Evolutionary conservation across 2,113 vertebrate species (phyloP).

Genomic region (Callithrix jacchus): DNA sequence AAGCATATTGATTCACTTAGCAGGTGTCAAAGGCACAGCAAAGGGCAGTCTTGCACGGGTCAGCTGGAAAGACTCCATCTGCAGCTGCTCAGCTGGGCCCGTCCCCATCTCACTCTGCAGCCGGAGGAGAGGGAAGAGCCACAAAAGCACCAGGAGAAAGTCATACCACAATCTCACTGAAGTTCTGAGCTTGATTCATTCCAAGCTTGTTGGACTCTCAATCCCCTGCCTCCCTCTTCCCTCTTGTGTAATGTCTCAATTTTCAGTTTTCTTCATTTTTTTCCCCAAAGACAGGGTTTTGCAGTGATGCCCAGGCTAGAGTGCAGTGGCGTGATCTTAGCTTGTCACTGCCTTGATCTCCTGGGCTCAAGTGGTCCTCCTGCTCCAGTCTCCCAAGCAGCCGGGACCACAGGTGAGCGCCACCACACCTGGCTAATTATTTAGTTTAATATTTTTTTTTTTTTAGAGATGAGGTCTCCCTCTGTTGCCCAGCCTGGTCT

Average conservation of each 20-base stretch:
- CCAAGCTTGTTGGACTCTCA: background rate
- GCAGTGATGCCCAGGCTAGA: no score
- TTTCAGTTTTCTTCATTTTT: background rate
- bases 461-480: no score
- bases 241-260: background rate
- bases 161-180: background rate
- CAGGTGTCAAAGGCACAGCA: background rate
- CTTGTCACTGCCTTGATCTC: no score
- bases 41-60: background rate
- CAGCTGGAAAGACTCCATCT: background rate
- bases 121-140: background rate
- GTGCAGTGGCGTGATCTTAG: no score
- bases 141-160: rapidly evolving
- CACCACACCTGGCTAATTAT: no score
- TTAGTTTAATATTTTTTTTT: no score
- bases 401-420: no score
- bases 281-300: no score
- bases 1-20: background rate
- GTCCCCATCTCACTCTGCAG: background rate
- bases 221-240: background rate
- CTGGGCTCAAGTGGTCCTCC: no score
- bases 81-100: background rate
- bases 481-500: no score
- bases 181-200: background rate
- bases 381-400: no score